Evolutionary conservation across 2,113 vertebrate species (phyloP), one percentile per base, ranked within the genome.

Genomic region (Xiphorhynchus elegans): DNA sequence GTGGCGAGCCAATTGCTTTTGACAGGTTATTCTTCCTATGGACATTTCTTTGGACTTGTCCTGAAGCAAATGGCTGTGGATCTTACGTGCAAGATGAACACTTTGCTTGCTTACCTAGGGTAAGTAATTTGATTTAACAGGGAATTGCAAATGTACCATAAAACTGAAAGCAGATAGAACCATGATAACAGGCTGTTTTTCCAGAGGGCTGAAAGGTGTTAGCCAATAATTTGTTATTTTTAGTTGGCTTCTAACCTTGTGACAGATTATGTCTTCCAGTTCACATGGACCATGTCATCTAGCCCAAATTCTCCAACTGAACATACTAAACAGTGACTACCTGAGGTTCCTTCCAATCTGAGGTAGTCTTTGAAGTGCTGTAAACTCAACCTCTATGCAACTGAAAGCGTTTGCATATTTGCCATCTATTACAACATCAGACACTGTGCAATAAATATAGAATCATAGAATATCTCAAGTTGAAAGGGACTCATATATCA

Each of bases 281-380:
- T 83, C 55, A 53, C 10, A 2, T 11, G 33, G 33, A 19, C 33
- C 1, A 2, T 5, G 4, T 68, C 49, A 67, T 24, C 0, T 1
- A 52, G 17, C 52, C 39, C 60, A 52, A 52, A 35, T 78, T 7
- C 23, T 79, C 11, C 20, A 73, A 16, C 7, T 50, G 20, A 60
- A 39, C 0, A 0, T 23, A 35, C 46, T 9, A 29, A 76, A 44
- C 7, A 10, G 20, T 42, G 64, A 56, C 40, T 37, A 44, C 12
- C 49, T 29, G 35, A 87, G 47, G 13, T 25, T 7, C 40, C 19
- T 75, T 70, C 46, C 79, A 66, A 16, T 20, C 13, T 24, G 9
- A 60, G 37, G 37, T 64, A 26, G 39, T 42, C 49, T n/a, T 25
- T 75, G 37, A 75, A 50, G 7, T 52, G 29, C 84, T 59, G 10